Conservation (phyloP, 2,113 vertebrate species). For the Dicaeum eximium region DNA sequence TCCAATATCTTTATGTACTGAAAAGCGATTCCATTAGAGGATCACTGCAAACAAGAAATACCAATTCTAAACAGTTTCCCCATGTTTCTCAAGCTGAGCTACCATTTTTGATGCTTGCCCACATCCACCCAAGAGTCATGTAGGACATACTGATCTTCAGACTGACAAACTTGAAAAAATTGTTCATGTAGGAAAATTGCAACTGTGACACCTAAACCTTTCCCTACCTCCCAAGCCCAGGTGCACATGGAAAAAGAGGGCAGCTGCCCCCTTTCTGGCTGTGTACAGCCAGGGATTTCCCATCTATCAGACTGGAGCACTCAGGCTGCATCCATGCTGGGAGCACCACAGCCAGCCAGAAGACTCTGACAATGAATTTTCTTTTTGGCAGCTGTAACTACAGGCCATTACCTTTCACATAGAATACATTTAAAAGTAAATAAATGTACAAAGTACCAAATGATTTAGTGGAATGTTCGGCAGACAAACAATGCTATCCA, state of each 20-base stretch:
- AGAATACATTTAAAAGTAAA: background rate
- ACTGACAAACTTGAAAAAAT: background rate
- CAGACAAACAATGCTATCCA: background rate
- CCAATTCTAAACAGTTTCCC: background rate
- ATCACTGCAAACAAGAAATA: background rate
- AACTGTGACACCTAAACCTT: background rate
- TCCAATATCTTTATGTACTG: background rate
- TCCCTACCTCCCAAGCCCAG: background rate
- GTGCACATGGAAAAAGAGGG: rapidly evolving
- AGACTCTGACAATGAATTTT: background rate
- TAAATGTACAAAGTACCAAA: background rate
- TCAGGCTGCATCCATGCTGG: background rate
- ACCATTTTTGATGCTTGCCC: background rate
- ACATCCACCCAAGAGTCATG: background rate
- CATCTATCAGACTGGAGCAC: background rate
- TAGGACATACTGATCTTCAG: background rate
- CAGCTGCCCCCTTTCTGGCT: background rate
- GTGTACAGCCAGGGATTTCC: background rate
- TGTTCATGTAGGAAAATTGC: background rate
- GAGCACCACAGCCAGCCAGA: background rate
- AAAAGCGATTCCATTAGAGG: background rate
- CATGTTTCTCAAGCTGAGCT: background rate
- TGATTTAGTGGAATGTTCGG: background rate
- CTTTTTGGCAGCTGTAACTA: background rate
- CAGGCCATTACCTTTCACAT: background rate